Conservation (phyloP, 1,140 invertebrate genomes). For the Eriocheir sinensis region DNA sequence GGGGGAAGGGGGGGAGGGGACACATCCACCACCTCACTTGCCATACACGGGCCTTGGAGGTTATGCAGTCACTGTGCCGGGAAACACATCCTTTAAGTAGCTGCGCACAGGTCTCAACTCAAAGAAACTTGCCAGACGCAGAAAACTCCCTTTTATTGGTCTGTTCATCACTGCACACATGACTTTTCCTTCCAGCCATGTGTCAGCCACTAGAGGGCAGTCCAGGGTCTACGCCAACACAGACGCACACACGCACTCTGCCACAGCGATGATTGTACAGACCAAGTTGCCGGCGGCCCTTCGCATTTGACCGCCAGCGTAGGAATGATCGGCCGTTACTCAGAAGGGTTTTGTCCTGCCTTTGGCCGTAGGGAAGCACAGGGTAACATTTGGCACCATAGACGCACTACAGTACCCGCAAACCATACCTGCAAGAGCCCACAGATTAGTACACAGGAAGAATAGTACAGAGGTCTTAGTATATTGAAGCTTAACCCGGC, state of each 20-base stretch:
- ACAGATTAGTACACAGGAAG: no score
- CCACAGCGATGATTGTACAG: slow-evolving; percentile 49
- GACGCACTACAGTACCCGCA: slow-evolving; percentile 68
- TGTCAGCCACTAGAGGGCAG: neutral
- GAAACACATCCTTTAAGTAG: no score
- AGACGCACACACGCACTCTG: slow-evolving; percentile 10
- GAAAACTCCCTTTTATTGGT: no score
- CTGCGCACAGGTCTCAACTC: no score
- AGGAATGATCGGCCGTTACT: slow-evolving; percentile 35
- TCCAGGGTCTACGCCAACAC: neutral
- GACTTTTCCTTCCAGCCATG: neutral
- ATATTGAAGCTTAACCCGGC: no score
- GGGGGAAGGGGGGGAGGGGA: neutral
- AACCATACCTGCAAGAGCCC: neutral
- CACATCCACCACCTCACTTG: neutral
- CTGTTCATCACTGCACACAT: no score
- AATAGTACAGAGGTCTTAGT: no score
- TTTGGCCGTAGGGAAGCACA: slow-evolving; percentile 74
- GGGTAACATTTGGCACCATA: slow-evolving; percentile 73
- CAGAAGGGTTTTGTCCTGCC: slow-evolving; percentile 41
- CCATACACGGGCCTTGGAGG: no score
- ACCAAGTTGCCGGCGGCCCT: slow-evolving; percentile 32
- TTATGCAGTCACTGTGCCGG: no score
- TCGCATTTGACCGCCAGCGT: slow-evolving; percentile 3
- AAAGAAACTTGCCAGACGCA: no score